phyloP scores from a whole-genome alignment of 2,888 invertebrate species.

The Ichneumoninae sp. region DNA sequence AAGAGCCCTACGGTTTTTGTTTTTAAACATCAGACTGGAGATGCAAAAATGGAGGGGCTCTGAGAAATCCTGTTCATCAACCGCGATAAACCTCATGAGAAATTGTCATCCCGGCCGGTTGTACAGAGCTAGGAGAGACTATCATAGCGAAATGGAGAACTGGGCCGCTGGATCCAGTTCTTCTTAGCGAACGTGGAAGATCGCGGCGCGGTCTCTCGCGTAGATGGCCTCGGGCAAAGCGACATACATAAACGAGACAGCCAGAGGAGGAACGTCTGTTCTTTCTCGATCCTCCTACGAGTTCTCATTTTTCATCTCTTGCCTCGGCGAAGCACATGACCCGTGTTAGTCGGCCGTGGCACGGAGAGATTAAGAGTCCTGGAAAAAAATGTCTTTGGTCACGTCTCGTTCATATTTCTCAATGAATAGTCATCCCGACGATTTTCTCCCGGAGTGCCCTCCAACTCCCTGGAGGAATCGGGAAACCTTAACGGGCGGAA shows the following conservation, averaged over 20 bases:
- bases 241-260: constrained; percentile 26
- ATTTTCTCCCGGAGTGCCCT: not conserved
- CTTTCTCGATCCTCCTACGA: not conserved
- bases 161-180: not conserved
- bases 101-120: constrained; percentile 1
- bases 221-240: constrained; percentile 1
- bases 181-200: constrained; percentile 8
- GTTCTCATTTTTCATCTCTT: constrained; percentile 22
- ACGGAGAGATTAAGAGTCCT: not conserved
- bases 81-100: constrained; percentile 6
- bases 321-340: not conserved
- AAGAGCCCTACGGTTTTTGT: not conserved
- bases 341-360: not conserved
- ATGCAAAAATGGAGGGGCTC: not conserved
- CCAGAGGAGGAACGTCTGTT: constrained; percentile 2
- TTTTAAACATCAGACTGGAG: not conserved
- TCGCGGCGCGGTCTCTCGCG: not conserved
- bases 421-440: constrained; percentile 26
- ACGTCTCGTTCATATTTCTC: not conserved
- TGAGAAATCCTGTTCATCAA: not conserved
- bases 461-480: constrained; percentile 28
- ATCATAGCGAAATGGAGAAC: not conserved
- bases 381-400: not conserved
- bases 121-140: constrained; percentile 6
- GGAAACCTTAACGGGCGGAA: constrained; percentile 26